phyloP scores from a whole-genome alignment of 2,797 vertebrate species.

The Acomys russatus region DNA sequence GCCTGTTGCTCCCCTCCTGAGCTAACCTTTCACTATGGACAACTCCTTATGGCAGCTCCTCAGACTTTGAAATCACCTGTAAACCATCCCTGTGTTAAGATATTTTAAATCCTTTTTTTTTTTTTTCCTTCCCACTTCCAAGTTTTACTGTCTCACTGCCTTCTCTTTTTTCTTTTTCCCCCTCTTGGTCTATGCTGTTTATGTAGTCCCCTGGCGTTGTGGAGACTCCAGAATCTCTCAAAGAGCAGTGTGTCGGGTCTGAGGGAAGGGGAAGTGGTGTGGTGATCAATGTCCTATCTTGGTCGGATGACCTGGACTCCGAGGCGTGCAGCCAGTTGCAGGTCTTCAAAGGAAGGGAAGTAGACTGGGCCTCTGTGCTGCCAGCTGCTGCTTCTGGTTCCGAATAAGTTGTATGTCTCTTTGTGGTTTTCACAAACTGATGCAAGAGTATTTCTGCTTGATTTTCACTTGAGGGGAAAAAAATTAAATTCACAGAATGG shows the following conservation, averaged over 20 bases:
- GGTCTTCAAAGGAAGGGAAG: not conserved
- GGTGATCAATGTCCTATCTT: not conserved
- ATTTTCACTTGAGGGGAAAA: slow-evolving; percentile 40
- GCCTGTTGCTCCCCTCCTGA: not conserved
- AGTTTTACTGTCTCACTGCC: not conserved
- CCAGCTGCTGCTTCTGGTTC: not conserved
- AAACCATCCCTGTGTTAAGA: not conserved
- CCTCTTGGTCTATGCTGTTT: not conserved
- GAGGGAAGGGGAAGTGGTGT: not conserved
- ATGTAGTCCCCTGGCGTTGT: not conserved
- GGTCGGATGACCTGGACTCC: not conserved
- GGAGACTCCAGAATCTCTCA: not conserved
- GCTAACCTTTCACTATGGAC: not conserved
- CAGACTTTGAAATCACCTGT: slow-evolving; percentile 26
- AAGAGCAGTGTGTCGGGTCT: not conserved
- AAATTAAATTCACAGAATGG: not conserved
- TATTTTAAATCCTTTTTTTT: not conserved
- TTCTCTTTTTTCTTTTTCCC: not conserved
- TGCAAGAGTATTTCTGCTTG: not conserved
- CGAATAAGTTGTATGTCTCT: not conserved
- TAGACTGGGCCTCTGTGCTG: rapidly evolving
- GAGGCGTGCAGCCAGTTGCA: not conserved
- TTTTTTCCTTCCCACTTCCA: not conserved
- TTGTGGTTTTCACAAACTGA: not conserved
- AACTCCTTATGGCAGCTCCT: not conserved